phyloP scores from a whole-genome alignment of 1,140 invertebrate species.

The Sitodiplosis mosellana region DNA sequence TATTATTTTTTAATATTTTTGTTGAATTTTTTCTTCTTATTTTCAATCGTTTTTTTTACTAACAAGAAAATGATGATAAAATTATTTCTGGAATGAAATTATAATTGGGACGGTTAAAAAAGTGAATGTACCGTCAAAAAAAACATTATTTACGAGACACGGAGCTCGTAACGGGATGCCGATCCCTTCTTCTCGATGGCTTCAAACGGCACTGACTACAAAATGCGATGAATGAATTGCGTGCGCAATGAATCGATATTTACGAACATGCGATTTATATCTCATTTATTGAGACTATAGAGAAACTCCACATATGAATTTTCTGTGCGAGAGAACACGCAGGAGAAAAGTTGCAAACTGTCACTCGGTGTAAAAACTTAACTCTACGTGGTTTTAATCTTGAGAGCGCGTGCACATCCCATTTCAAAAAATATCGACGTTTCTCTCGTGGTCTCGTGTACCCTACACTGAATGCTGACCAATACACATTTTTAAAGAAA shows the following conservation, averaged over 20 bases:
- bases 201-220: background rate
- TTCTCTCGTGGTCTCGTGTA: too few species aligned
- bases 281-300: too few species aligned
- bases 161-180: conserved; percentile 1
- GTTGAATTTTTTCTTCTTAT: background rate
- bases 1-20: background rate
- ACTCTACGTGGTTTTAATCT: too few species aligned
- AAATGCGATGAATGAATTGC: background rate
- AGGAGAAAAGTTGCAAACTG: too few species aligned
- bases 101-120: background rate
- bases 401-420: too few species aligned
- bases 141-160: background rate
- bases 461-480: too few species aligned
- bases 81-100: background rate
- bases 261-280: background rate
- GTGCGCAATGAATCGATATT: conserved; percentile 2
- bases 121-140: too few species aligned
- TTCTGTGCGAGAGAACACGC: too few species aligned
- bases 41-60: background rate
- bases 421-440: too few species aligned
- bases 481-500: too few species aligned
- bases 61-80: background rate
- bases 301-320: too few species aligned
- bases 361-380: too few species aligned
- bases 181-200: conserved; percentile 2